phyloP scores from a whole-genome alignment of 2,113 vertebrate genomes.

The Isichthys henryi region DNA sequence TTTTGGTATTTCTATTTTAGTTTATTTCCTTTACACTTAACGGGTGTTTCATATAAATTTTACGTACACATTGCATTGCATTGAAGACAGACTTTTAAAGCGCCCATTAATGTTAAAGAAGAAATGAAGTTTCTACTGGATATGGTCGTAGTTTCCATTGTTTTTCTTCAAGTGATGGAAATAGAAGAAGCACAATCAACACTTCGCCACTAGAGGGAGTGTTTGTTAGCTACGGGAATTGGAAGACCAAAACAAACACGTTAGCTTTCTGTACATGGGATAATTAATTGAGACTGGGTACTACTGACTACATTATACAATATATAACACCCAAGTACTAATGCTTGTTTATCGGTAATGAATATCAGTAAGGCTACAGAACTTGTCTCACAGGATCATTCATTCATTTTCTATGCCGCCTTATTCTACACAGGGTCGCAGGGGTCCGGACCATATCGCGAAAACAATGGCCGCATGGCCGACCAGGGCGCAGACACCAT shows the following conservation, averaged over 20 bases:
- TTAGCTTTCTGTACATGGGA: not conserved
- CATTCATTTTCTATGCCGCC: not conserved
- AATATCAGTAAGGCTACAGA: not conserved
- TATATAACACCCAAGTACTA: not conserved
- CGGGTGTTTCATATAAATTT: not conserved
- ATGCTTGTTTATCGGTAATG: not conserved
- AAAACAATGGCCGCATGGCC: not conserved
- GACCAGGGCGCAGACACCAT: not conserved
- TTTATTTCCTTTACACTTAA: not conserved
- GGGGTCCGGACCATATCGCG: not conserved
- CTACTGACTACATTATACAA: not conserved
- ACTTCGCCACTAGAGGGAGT: constrained; percentile 3
- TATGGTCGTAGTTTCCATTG: not conserved
- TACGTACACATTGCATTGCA: not conserved
- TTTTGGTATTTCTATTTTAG: not conserved
- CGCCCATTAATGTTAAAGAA: not conserved
- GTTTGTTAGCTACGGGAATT: not conserved
- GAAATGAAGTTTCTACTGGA: not conserved
- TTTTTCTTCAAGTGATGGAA: not conserved
- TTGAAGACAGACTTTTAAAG: not conserved
- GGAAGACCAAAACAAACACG: not conserved
- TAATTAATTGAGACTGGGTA: not conserved
- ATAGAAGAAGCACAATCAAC: not conserved
- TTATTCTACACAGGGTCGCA: not conserved
- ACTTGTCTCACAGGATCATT: not conserved